Evolutionary conservation across 2,888 invertebrate species (phyloP), one percentile per base, ranked within the genome.

Genomic region (Drosophila anomalata): DNA sequence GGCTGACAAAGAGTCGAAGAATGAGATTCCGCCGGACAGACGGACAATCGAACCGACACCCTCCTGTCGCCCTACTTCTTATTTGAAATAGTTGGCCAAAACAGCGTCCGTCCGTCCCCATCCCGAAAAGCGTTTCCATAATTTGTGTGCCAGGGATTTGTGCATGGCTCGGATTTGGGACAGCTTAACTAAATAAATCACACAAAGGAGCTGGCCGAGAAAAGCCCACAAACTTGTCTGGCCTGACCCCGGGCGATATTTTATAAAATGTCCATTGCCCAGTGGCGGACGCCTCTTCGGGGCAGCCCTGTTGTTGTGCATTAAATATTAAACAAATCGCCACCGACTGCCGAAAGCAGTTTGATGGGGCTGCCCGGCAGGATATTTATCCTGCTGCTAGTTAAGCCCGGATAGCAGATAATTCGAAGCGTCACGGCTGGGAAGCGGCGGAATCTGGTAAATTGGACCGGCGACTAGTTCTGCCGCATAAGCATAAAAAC

Each of bases 131-230:
- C 62, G 59, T 58, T 53, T 61, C 75, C 75, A 80, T 75, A 75
- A 85, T 85, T 87, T 82, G 81, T 83, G 76, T 70, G 74, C 68
- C 46, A 86, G 61, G 61, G 77, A 76, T 82, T 84, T 76, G 69
- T 62, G 75, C 73, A 75, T 71, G 70, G 85, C 70, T 67, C 69
- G 80, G 82, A 77, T 83, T 77, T 78, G 72, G 68, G 75, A 75
- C 78, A 79, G 88, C 88, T 88, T 86, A 79, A 63, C 78, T 57
- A 82, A 88, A 84, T 84, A 84, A 84, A 84, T 84, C 88, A 83
- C 79, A 63, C 63, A 77, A 79, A 82, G 75, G 58, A 63, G 72
- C 44, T 50, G 56, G 60, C 39, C 29, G 48, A 48, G 53, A 52
- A 63, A 60, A 69, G 73, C 51, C 65, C 58, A 67, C 70, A 61